These are phyloP conservation scores for Triplophysa yarkandensis DNA, from an alignment of 2,797 vertebrate species.

Conservation along the genomic window DNA sequence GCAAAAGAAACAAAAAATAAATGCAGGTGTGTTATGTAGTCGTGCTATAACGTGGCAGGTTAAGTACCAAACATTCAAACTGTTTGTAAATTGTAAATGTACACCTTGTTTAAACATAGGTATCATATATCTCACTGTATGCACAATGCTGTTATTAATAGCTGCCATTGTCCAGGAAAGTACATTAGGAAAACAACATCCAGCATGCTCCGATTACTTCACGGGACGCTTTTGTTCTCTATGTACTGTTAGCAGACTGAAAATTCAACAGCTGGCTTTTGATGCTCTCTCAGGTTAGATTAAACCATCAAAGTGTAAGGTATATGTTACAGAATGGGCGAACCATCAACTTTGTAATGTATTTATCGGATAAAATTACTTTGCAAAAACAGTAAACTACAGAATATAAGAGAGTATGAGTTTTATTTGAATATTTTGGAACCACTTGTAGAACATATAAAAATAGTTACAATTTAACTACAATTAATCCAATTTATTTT, in stretches of 20 bases:
- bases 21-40: background rate
- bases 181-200: slow-evolving; percentile 27
- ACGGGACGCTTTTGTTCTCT: background rate
- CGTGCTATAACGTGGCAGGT: background rate
- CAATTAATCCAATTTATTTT: too few relatives aligned
- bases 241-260: background rate
- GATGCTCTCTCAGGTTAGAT: too few relatives aligned
- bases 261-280: background rate
- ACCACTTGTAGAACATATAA: too few relatives aligned
- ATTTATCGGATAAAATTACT: too few relatives aligned
- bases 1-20: background rate
- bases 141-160: slow-evolving; percentile 22
- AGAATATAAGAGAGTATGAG: too few relatives aligned
- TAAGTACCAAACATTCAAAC: background rate
- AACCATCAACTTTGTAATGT: too few relatives aligned
- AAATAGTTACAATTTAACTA: too few relatives aligned
- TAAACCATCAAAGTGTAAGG: too few relatives aligned
- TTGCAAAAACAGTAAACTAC: too few relatives aligned
- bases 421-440: too few relatives aligned
- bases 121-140: slow-evolving; percentile 1
- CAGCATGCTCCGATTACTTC: slow-evolving; percentile 12
- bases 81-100: background rate
- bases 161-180: slow-evolving; percentile 10
- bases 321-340: too few relatives aligned
- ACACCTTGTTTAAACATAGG: background rate